phyloP scores from a whole-genome alignment of 2,797 vertebrate genomes.

The Tympanoctomys barrerae region DNA sequence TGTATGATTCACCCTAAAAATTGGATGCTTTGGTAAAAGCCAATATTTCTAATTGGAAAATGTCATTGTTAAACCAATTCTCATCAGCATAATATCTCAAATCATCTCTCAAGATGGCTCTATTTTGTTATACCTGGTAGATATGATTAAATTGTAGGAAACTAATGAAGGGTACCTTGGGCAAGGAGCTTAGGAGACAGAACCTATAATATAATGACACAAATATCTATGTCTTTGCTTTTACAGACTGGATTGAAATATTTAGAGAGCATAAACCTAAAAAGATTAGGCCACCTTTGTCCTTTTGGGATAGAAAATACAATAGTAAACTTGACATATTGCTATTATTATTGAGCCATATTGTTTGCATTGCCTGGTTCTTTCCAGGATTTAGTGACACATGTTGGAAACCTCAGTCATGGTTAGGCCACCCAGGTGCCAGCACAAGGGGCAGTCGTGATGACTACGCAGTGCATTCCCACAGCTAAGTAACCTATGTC shows the following conservation, averaged over 20 bases:
- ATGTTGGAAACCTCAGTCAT: constrained; percentile 7
- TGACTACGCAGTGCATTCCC: background rate
- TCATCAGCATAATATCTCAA: background rate
- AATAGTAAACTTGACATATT: background rate
- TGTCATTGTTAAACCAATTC: background rate
- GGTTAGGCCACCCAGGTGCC: constrained; percentile 52
- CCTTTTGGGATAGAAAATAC: constrained; percentile 57
- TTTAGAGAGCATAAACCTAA: background rate
- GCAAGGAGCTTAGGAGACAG: background rate
- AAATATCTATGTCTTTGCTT: background rate
- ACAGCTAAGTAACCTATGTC: background rate
- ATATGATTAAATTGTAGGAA: constrained; percentile 47
- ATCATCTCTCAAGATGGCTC: background rate
- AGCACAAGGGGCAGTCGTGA: background rate
- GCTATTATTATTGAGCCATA: background rate
- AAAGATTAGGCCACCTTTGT: background rate
- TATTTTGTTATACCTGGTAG: background rate
- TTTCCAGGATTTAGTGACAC: constrained; percentile 53
- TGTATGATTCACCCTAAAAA: background rate
- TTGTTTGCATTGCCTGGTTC: constrained; percentile 39
- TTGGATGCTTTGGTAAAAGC: background rate
- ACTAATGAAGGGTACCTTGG: constrained; percentile 29
- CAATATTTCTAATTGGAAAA: background rate
- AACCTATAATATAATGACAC: background rate
- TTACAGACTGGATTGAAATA: background rate